These are phyloP conservation scores for Meliscaeva auricollis DNA, from an alignment of 2,888 invertebrate genomes.

Conservation along the genomic window DNA sequence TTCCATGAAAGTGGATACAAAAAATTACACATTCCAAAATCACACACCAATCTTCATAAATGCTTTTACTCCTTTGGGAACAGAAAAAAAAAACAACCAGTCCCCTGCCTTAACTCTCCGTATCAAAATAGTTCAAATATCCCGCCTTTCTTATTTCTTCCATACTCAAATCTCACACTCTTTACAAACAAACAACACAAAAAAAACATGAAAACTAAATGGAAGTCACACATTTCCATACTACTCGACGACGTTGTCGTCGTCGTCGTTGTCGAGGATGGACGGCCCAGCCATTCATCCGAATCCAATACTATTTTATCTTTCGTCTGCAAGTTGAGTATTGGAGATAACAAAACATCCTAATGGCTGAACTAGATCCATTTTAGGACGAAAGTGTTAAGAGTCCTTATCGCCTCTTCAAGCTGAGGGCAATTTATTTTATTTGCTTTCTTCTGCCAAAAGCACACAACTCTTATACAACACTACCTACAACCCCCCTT, in stretches of 20 bases:
- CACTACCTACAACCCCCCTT: not conserved
- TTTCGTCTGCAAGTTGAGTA: slow-evolving; percentile 46
- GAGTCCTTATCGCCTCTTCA: slow-evolving; percentile 69
- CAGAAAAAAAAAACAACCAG: slow-evolving; percentile 40
- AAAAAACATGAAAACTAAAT: not conserved
- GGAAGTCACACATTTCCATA: slow-evolving; percentile 61
- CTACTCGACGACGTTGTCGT: not conserved
- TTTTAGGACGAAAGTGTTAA: slow-evolving; percentile 70
- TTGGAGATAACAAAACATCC: slow-evolving; percentile 60
- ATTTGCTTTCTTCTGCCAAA: slow-evolving; percentile 46
- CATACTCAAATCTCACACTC: slow-evolving; percentile 4
- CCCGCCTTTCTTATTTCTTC: slow-evolving; percentile 51
- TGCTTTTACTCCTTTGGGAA: not conserved
- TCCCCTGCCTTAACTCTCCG: not conserved
- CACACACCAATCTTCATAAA: slow-evolving; percentile 52
- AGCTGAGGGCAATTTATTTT: slow-evolving; percentile 69
- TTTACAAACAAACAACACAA: not conserved
- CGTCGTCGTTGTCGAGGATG: too few species aligned
- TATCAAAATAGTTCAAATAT: not conserved
- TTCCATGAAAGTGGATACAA: slow-evolving; percentile 1
- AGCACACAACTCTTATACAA: not conserved
- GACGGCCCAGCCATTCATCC: slow-evolving; percentile 43
- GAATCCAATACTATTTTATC: slow-evolving; percentile 62
- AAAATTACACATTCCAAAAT: slow-evolving; percentile 43
- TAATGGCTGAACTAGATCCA: slow-evolving; percentile 56